phyloP scores from a whole-genome alignment of 2,888 invertebrate species.

The Gymnocheta viridis region DNA sequence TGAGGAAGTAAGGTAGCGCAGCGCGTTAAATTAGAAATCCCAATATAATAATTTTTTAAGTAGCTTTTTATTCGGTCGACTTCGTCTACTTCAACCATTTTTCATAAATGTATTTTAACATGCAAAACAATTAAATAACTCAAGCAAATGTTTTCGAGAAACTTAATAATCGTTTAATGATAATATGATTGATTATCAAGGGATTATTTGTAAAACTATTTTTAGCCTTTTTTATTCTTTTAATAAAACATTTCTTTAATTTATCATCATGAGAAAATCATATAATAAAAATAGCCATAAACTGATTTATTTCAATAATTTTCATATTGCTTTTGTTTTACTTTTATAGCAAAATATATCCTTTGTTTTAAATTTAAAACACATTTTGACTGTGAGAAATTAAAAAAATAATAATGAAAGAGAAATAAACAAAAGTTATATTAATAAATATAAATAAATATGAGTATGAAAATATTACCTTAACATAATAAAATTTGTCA shows the following conservation, averaged over 20 bases:
- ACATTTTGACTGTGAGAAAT: conserved; percentile 25
- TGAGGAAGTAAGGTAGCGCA: no score
- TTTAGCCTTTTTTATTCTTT: background rate
- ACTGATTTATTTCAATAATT: conserved; percentile 46
- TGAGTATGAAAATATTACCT: conserved; percentile 29
- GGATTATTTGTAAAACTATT: conserved; percentile 14
- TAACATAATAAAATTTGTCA: conserved; percentile 42
- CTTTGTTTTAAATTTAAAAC: conserved; percentile 60
- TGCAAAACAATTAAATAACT: conserved; percentile 33
- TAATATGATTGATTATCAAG: conserved; percentile 44
- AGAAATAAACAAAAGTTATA: conserved; percentile 13
- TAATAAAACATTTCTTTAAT: conserved; percentile 6
- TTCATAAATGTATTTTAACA: background rate
- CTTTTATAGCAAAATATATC: conserved; percentile 6
- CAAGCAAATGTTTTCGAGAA: conserved; percentile 5
- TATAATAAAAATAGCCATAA: conserved; percentile 42
- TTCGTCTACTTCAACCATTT: background rate
- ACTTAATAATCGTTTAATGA: conserved; percentile 49
- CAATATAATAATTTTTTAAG: no score
- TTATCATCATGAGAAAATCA: conserved; percentile 37
- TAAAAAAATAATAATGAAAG: background rate
- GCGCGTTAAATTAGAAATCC: no score
- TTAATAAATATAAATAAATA: conserved; percentile 22
- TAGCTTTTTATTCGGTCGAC: background rate
- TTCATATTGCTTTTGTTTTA: conserved; percentile 4